phyloP scores from a whole-genome alignment of 2,888 invertebrate genomes.

The Nomada ruficornis region DNA sequence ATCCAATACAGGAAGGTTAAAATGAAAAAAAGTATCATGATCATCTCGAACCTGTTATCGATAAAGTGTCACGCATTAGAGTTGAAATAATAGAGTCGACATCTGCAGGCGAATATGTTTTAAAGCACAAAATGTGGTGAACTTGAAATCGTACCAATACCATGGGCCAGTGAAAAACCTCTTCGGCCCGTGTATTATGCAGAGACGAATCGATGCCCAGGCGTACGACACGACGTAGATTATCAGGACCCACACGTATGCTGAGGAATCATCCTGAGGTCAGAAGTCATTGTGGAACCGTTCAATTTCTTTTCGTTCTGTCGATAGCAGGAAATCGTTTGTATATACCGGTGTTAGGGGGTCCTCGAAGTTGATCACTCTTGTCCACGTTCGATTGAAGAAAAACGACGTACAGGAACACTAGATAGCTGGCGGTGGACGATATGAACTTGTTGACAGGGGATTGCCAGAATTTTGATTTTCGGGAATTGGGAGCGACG shows the following conservation, averaged over 20 bases:
- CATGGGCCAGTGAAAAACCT: constrained; percentile 87
- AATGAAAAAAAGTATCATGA: constrained; percentile 86
- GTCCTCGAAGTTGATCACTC: constrained; percentile 86
- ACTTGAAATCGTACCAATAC: constrained; percentile 85
- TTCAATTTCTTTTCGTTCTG: constrained; percentile 1
- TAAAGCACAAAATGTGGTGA: not conserved
- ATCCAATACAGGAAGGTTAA: constrained; percentile 88
- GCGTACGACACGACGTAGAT: constrained; percentile 86
- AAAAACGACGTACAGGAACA: constrained; percentile 88
- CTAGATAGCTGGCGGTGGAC: constrained; percentile 88
- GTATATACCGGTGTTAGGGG: constrained; percentile 86
- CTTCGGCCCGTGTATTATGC: constrained; percentile 86
- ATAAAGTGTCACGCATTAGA: not conserved
- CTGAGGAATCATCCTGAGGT: constrained; percentile 64
- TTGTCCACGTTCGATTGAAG: constrained; percentile 87
- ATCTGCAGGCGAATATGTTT: not conserved
- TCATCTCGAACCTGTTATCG: constrained; percentile 85
- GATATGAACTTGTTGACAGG: constrained; percentile 91
- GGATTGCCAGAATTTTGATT: constrained; percentile 86
- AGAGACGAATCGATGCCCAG: constrained; percentile 86
- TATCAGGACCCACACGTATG: constrained; percentile 80
- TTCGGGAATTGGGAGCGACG: constrained; percentile 83
- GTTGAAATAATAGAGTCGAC: not conserved
- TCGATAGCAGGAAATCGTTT: not conserved
- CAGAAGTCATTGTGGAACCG: constrained; percentile 23